Evolutionary conservation across 1,140 invertebrate species (phyloP), one percentile per base, ranked within the genome.

Genomic region (Drosophila triauraria): DNA sequence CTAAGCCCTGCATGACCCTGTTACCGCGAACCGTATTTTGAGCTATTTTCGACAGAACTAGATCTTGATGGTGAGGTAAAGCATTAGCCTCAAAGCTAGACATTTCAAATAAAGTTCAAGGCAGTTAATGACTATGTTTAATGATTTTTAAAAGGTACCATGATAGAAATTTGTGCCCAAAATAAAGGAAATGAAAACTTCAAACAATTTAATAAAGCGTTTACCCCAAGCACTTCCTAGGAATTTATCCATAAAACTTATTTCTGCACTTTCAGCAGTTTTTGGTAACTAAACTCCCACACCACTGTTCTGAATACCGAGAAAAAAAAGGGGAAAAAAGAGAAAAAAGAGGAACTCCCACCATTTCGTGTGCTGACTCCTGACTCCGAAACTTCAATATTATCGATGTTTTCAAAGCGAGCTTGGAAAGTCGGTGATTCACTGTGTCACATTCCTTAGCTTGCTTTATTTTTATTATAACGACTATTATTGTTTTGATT

Each of bases 401-500:
- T 69, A 51, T 54, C 35, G 40, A 70, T 68, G 48, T 54, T 70
- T 65, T 54, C 30, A 67, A 53, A 6, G n/a, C 15, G 8, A 54
- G 42, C 20, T 23, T 17, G 30, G 48, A 68, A 70, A 68, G 48
- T 30, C 48, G 9, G 17, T 72, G 69, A 72, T 50, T 72, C 69
- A 72, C 53, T 35, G 43, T 12, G 20, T 35, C 20, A 51, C 67
- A 72, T 72, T 72, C 53, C 69, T 54, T 54, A 8, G 35, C 60
- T 56, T 0, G 4, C 17, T 38, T 23, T 7, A 20, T 23, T 56
- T 17, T 38, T 51, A 54, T 63, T 42, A 63, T 63, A 42, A 40
- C 27, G 32, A 27, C 12, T 57, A 44, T 43, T 70, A 40, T 71
- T 71, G 69, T 72, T 72, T 71, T 72, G 63, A 68, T 54, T 68